These are phyloP conservation scores for Bradypodion ventrale DNA, from an alignment of 2,797 vertebrate species.

Conservation along the genomic window DNA sequence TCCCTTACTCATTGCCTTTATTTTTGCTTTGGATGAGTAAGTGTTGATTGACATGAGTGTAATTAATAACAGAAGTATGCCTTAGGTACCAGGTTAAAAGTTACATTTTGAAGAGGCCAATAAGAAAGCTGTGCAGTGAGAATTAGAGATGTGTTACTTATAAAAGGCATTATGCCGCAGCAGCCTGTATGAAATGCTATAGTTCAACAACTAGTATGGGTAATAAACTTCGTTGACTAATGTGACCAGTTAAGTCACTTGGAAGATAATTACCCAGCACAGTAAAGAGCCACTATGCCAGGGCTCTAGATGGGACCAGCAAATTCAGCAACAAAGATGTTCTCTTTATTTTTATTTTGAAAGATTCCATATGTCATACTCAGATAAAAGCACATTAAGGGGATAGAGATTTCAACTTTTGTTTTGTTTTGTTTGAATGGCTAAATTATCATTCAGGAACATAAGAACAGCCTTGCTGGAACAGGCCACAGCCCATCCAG, in stretches of 20 bases:
- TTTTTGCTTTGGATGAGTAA: constrained; percentile 4
- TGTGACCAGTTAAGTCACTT: constrained; percentile 69
- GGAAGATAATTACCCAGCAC: constrained; percentile 65
- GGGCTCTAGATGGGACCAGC: constrained; percentile 66
- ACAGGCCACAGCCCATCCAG: no score
- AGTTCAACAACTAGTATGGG: constrained; percentile 68
- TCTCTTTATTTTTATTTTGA: not conserved
- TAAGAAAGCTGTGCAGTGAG: constrained; percentile 44
- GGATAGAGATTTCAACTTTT: not conserved
- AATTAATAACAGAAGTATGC: constrained; percentile 1
- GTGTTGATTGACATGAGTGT: constrained; percentile 5
- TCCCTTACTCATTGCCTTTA: not conserved
- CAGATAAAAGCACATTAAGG: not conserved
- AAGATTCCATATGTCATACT: not conserved
- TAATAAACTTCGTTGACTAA: constrained; percentile 70
- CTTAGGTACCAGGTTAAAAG: constrained; percentile 40
- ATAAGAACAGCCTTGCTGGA: no score
- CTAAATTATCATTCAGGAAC: not conserved
- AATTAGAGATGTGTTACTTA: constrained; percentile 64
- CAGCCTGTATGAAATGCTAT: constrained; percentile 70
- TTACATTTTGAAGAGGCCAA: constrained; percentile 12
- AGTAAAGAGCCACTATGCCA: constrained; percentile 62
- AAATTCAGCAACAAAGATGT: not conserved
- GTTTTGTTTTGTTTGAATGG: no score
- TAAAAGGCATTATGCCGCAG: constrained; percentile 62